These are phyloP conservation scores for Berghia stephanieae DNA, from an alignment of 1,140 invertebrate genomes.

Conservation along the genomic window DNA sequence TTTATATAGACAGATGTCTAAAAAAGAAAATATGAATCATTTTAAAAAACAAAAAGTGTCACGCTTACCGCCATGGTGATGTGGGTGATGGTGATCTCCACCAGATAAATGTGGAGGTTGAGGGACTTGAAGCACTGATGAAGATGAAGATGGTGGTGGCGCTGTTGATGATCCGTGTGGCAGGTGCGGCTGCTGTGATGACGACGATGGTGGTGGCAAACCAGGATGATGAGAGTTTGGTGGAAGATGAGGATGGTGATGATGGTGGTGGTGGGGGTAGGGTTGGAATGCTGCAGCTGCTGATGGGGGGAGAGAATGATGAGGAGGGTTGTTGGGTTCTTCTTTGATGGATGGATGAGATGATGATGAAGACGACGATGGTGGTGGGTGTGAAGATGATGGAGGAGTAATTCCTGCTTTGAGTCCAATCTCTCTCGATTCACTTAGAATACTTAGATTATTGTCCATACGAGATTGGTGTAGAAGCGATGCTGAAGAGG, in stretches of 20 bases:
- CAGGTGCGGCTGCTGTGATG: not conserved
- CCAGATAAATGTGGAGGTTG: conserved; percentile 51
- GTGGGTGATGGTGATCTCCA: conserved; percentile 29
- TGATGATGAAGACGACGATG: no score
- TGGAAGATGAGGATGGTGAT: conserved; percentile 45
- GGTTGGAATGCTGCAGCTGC: conserved; percentile 33
- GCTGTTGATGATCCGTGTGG: no score
- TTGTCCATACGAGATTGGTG: conserved; percentile 21
- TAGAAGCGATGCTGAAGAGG: not conserved
- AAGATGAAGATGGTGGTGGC: no score
- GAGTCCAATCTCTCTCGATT: conserved; percentile 33
- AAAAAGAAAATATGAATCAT: no score
- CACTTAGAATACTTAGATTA: conserved; percentile 28
- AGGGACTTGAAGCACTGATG: conserved; percentile 57
- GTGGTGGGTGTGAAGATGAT: not conserved
- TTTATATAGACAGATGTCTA: no score
- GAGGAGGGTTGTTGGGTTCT: conserved; percentile 19
- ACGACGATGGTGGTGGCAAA: conserved; percentile 11
- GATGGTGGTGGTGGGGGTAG: conserved; percentile 39
- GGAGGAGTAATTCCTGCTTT: conserved; percentile 9
- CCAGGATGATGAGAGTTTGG: no score
- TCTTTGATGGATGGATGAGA: conserved; percentile 18
- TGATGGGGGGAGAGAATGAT: conserved; percentile 14
- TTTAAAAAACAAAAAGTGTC: no score
- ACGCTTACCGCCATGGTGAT: no score